phyloP scores from a whole-genome alignment of 1,140 invertebrate genomes.

The Zaprionus africanus region DNA sequence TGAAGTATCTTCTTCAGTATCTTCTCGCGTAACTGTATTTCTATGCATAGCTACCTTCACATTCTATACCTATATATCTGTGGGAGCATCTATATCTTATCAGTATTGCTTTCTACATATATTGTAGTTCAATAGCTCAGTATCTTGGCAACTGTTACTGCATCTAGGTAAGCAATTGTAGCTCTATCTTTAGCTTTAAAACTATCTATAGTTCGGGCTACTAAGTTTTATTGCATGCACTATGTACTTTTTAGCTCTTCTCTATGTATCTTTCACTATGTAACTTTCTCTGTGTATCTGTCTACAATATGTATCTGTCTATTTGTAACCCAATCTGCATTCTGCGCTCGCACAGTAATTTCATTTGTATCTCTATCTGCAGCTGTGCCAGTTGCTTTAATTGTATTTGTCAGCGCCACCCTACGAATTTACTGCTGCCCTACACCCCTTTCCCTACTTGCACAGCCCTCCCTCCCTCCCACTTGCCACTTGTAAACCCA shows the following conservation, averaged over 20 bases:
- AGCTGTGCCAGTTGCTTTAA: conserved; percentile 12
- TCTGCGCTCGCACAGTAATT: background rate
- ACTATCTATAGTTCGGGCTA: background rate
- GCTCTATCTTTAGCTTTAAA: background rate
- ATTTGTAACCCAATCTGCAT: background rate
- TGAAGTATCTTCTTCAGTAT: no score
- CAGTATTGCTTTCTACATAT: no score
- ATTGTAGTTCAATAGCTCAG: no score
- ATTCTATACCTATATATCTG: no score
- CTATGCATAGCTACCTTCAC: no score
- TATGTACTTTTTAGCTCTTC: no score
- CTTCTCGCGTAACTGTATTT: no score
- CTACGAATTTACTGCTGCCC: background rate
- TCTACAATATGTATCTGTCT: background rate
- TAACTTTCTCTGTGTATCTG: no score
- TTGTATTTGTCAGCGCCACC: conserved; percentile 8
- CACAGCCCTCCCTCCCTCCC: no score
- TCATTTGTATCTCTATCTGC: conserved; percentile 15
- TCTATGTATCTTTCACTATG: no score
- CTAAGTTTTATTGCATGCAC: no score
- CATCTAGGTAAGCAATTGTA: background rate
- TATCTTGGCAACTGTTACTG: background rate
- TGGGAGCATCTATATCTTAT: no score
- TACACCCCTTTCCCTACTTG: background rate
- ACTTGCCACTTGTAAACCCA: background rate